These are phyloP conservation scores for Microctenopoma steveboyesi DNA, from an alignment of 2,797 vertebrate species.

Conservation along the genomic window DNA sequence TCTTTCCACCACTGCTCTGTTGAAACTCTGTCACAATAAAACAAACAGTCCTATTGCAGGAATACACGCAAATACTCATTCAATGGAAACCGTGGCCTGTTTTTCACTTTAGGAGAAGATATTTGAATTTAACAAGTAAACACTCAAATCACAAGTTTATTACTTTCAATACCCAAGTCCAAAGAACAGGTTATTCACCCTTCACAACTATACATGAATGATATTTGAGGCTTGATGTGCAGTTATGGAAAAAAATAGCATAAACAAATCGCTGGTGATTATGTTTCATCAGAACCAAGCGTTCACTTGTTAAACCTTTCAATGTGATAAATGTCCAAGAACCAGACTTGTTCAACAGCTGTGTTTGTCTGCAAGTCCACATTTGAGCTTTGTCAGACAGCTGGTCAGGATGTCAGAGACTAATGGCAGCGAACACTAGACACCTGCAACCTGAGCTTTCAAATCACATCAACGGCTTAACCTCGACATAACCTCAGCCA, in stretches of 20 bases:
- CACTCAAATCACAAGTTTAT: background rate
- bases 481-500: conserved; percentile 1
- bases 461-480: conserved; percentile 37
- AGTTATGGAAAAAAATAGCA: too few species aligned
- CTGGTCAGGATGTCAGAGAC: conserved; percentile 7
- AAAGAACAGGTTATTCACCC: background rate
- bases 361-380: background rate
- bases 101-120: conserved; percentile 22
- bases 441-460: conserved; percentile 23
- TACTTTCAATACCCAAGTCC: background rate
- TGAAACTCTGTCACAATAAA: conserved; percentile 63
- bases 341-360: background rate
- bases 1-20: conserved; percentile 66
- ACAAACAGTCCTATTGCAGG: conserved; percentile 39
- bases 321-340: background rate
- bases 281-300: background rate
- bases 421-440: conserved; percentile 18
- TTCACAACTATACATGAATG: too few species aligned
- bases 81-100: background rate
- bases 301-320: background rate
- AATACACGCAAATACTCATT: conserved; percentile 27
- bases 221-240: background rate
- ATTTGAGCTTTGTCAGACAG: conserved; percentile 3
- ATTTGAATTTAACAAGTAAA: background rate
- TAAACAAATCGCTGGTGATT: background rate